Base-by-base conservation (phyloP, 30 jellyfish, hydroid and myxozoan species). In the Pelagia noctiluca region DNA sequence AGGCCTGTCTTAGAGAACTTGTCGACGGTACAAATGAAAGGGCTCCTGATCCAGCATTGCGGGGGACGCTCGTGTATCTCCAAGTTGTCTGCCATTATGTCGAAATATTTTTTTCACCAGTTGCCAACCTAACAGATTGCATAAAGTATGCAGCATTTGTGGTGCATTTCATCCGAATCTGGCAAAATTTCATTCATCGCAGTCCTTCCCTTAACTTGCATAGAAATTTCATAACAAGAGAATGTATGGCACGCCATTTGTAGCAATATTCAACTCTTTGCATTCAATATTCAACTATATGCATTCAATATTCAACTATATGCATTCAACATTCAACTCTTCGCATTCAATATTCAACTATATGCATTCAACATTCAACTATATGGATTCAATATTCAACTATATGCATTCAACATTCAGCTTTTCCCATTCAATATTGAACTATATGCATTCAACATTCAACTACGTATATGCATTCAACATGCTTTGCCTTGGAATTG, bases 401-500 rank as follows among this genome's bases (percentile, higher is more conserved):
- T n/a, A n/a, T n/a, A n/a, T n/a, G n/a, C n/a, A n/a, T n/a, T n/a
- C n/a, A n/a, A n/a, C n/a, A n/a, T n/a, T n/a, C n/a, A n/a, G n/a
- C n/a, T n/a, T n/a, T n/a, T n/a, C n/a, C n/a, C n/a, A n/a, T n/a
- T n/a, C n/a, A n/a, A n/a, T n/a, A n/a, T n/a, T n/a, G n/a, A n/a
- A n/a, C n/a, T n/a, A n/a, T n/a, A n/a, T n/a, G n/a, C n/a, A n/a
- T n/a, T n/a, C n/a, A n/a, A n/a, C n/a, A n/a, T n/a, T n/a, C n/a
- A n/a, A n/a, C n/a, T n/a, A n/a, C n/a, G n/a, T n/a, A n/a, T n/a
- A n/a, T n/a, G n/a, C n/a, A n/a, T n/a, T n/a, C n/a, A n/a, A n/a
- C n/a, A n/a, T n/a, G 37, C 62, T 29, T 32, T 36, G 64, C 81
- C 13, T 34, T 29, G 65, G 25, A 69, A 69, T 69, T 63, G 81